Base-by-base conservation (phyloP, 1,140 invertebrate genomes). In the Caenorhabditis latens region DNA sequence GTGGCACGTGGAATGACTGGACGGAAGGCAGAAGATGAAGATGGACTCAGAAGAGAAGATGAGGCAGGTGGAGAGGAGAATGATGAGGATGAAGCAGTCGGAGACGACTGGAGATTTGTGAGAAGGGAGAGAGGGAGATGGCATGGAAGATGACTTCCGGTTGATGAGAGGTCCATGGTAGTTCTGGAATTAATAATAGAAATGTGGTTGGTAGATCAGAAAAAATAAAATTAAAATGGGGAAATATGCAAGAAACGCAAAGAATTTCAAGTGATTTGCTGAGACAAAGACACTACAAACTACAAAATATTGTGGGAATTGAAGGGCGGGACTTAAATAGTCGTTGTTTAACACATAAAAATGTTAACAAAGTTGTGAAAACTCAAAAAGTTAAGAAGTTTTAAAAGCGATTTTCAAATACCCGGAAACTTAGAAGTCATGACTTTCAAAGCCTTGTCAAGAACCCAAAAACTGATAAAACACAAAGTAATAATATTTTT, bases 21-120 rank as follows among this genome's bases (percentile, higher is more conserved):
- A 32, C 85, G 85, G 40, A 86, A 86, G 2, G 85, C 85, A 3
- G 67, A 79, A 4, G 67, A 79, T 32, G 71, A 46, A 24, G 71
- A 79, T 32, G 46, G 71, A 24, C 46, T 79, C 46, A 79, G 71
- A 24, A 79, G 46, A 11, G 71, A 79, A 9, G 71, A 50, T 9
- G 71, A 53, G 71, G 71, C 71, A 71, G 65, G 42, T 71, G 65
- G 65, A 1, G 71, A 79, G 1, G 40, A 13, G 46, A 79, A 79
- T 9, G 71, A 79, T 8, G 71, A 21, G n/a, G 71, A 79, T 11
- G 71, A 21, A 13, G 6, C 71, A 2, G 16, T n/a, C 46, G 67
- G 43, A 13, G 67, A 32, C 2, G 46, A 19, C 19, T 32, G 63
- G 43, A 79, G 40, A n/a, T 79, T 79, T 11, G 71, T 79, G 21